phyloP scores from a whole-genome alignment of 2,888 invertebrate genomes.

The Aplocera efformata region DNA sequence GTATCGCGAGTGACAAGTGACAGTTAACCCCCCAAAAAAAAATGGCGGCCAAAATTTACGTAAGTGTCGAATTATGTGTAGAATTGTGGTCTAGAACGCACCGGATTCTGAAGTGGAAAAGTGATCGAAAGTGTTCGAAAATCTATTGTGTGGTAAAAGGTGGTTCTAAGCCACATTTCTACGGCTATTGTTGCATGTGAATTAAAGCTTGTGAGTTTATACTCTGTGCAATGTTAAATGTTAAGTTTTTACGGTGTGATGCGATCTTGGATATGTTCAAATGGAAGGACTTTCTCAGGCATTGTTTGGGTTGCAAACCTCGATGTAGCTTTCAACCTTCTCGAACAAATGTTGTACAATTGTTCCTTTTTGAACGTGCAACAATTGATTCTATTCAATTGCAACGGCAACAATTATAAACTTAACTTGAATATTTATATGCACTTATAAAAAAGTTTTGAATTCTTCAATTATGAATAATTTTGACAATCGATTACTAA shows the following conservation, averaged over 20 bases:
- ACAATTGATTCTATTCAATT: too few relatives aligned
- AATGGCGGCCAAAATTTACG: constrained; percentile 77
- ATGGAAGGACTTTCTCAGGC: constrained; percentile 31
- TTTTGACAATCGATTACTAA: too few relatives aligned
- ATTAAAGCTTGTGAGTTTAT: constrained; percentile 28
- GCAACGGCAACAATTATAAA: too few relatives aligned
- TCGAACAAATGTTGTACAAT: constrained; percentile 2
- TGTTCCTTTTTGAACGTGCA: background rate
- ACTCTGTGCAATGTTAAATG: constrained; percentile 19
- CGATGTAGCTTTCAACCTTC: constrained; percentile 14
- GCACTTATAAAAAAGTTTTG: too few relatives aligned
- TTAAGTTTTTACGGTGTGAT: constrained; percentile 27
- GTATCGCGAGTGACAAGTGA: constrained; percentile 69
- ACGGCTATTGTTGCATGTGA: constrained; percentile 55
- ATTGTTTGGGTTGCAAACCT: constrained; percentile 22
- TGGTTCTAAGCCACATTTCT: constrained; percentile 72
- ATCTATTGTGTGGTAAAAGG: constrained; percentile 36
- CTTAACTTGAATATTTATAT: too few relatives aligned
- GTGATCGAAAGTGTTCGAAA: constrained; percentile 32
- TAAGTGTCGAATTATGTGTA: constrained; percentile 70
- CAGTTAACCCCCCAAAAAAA: constrained; percentile 62
- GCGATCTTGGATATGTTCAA: constrained; percentile 21
- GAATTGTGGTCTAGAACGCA: constrained; percentile 70
- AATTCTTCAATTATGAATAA: too few relatives aligned
- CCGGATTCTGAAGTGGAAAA: constrained; percentile 36